These are phyloP conservation scores for Reticulitermes lucifugus DNA, from an alignment of 2,888 invertebrate genomes.

Conservation along the genomic window DNA sequence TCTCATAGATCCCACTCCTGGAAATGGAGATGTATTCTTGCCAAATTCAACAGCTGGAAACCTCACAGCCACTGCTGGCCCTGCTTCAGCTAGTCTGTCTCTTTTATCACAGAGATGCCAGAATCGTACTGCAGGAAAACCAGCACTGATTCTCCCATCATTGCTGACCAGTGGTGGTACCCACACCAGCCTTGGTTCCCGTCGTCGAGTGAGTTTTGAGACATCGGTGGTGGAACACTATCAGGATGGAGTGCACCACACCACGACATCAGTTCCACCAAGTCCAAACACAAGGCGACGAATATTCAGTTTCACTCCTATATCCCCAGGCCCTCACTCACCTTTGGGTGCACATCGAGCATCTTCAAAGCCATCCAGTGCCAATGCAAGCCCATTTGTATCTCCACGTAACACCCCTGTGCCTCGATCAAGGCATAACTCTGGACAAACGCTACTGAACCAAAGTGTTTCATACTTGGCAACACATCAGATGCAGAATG, in stretches of 20 bases:
- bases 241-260: background rate
- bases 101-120: conserved; percentile 48
- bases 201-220: conserved; percentile 71
- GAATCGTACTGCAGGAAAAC: conserved; percentile 54
- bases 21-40: too few relatives aligned
- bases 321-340: conserved; percentile 82
- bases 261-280: conserved; percentile 68
- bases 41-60: too few relatives aligned
- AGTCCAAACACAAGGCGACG: conserved; percentile 82
- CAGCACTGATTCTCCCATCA: conserved; percentile 60
- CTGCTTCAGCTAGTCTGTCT: conserved; percentile 46
- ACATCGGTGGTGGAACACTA: conserved; percentile 59
- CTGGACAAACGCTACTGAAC: conserved; percentile 23
- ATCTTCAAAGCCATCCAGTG: conserved; percentile 73
- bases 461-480: conserved; percentile 45
- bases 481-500: conserved; percentile 48
- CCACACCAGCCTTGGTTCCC: conserved; percentile 55
- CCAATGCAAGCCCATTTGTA: conserved; percentile 83
- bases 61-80: background rate
- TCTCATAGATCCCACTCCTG: too few relatives aligned
- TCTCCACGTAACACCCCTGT: conserved; percentile 84
- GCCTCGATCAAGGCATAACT: conserved; percentile 63
- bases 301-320: conserved; percentile 88
- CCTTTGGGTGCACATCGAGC: conserved; percentile 67
- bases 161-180: conserved; percentile 53